Evolutionary conservation across 1,140 invertebrate genomes (phyloP), one percentile per base, ranked within the genome.

Genomic region (Drosophila virilis): DNA sequence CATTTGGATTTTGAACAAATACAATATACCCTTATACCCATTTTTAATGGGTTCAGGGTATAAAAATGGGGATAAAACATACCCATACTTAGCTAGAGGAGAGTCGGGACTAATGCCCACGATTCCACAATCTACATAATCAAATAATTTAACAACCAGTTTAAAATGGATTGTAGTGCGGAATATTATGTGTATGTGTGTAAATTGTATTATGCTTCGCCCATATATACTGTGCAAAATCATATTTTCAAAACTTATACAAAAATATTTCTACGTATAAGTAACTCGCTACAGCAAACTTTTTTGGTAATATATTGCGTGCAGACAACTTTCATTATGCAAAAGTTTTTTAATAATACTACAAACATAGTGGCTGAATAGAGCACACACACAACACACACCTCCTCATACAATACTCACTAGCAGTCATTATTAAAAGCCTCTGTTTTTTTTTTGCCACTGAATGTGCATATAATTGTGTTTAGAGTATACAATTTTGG

Each of bases 321-420:
- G 64, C 84, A 54, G 59, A 52, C 81, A 86, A 86, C 83, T 86
- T 86, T 90, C 80, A 90, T 89, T 90, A 85, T 80, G 85, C 77
- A 80, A 89, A 89, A 89, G 84, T 89, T 89, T 90, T 89, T 90
- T 89, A 89, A 89, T 90, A 89, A 89, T 90, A 78, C 75, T 60
- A 69, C 71, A 89, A 85, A 90, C 85, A 75, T 50, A 75, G 64
- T 73, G 74, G 74, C 40, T 54, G 58, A 61, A 65, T 58, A 28
- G 54, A 22, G 40, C 17, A 59, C 58, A 67, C 40, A 67, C 32
- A 43, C 69, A 59, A 35, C 43, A 40, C 38, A 54, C 38, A 48
- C 17, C 33, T 48, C 48, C 52, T 61, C 43, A 35, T 37, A 22
- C 57, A n/a, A 62, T 45, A 80, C 22, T 22, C n/a, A 35, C n/a